These are phyloP conservation scores for Castor canadensis DNA, from an alignment of 2,113 vertebrate genomes.

Conservation along the genomic window DNA sequence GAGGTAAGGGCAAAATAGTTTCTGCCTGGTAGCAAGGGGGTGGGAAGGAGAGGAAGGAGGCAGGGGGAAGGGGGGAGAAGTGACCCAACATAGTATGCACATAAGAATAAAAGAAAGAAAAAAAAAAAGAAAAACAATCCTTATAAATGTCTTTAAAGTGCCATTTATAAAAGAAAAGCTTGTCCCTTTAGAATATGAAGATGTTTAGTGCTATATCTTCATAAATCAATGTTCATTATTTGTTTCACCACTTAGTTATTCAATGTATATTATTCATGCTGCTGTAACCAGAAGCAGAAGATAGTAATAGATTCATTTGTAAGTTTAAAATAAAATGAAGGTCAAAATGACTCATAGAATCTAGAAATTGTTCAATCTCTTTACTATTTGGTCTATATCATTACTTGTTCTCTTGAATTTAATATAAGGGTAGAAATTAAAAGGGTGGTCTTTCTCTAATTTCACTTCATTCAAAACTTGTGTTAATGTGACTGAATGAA, in stretches of 20 bases:
- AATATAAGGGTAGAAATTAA: neutral
- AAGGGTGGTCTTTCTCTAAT: neutral
- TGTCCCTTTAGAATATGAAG: neutral
- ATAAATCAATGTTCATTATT: neutral
- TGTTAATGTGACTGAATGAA: slow-evolving; percentile 32
- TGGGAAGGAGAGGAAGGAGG: too few relatives aligned
- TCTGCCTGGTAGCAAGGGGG: too few relatives aligned
- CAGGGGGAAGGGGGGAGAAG: too few relatives aligned
- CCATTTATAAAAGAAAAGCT: neutral
- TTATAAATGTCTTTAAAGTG: neutral
- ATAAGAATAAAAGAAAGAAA: too few relatives aligned
- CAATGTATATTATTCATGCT: neutral
- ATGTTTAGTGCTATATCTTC: neutral
- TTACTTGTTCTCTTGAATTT: neutral
- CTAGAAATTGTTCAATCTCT: neutral
- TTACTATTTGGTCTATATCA: neutral
- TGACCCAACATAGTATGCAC: too few relatives aligned
- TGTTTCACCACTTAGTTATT: neutral
- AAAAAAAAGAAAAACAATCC: neutral
- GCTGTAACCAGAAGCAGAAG: neutral
- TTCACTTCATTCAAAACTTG: neutral
- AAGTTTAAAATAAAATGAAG: neutral
- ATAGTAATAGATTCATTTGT: neutral
- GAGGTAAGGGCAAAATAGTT: too few relatives aligned
- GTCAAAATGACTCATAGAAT: neutral